phyloP scores from a whole-genome alignment of 2,797 vertebrate species.

The Gallinago solitaria region DNA sequence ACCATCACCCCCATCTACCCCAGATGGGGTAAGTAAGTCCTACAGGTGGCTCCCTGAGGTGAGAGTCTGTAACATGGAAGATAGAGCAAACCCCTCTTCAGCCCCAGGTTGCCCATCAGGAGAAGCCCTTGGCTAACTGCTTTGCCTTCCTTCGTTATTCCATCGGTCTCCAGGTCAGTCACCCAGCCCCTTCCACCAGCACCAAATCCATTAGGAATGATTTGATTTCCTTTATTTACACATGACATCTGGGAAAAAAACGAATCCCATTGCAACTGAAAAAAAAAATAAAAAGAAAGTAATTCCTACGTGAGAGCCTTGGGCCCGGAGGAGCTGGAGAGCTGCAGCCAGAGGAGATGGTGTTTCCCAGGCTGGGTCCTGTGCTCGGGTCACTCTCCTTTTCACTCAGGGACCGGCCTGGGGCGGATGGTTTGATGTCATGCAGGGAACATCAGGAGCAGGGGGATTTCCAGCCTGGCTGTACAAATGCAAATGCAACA shows the following conservation, averaged over 20 bases:
- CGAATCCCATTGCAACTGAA: neutral
- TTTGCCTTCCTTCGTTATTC: neutral
- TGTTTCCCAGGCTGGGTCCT: neutral
- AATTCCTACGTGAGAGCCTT: neutral
- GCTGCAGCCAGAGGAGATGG: neutral
- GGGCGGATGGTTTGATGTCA: rapidly evolving
- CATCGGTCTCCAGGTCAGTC: neutral
- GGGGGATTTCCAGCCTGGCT: neutral
- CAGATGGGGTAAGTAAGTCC: neutral
- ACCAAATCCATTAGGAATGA: neutral
- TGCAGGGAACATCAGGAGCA: neutral
- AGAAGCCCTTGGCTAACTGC: neutral
- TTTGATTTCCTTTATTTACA: neutral
- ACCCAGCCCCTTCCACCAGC: neutral
- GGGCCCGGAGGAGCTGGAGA: rapidly evolving
- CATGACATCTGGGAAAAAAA: neutral
- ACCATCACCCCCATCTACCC: neutral
- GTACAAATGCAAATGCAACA: neutral
- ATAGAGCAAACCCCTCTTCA: neutral
- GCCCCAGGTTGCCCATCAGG: neutral
- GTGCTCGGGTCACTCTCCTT: neutral
- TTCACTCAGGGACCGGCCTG: neutral
- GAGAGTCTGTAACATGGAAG: rapidly evolving
- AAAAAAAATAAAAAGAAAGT: neutral
- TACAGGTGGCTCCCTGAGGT: neutral